A percentile compares a stretch with the other conserved stretches of the same genome.
phyloP scores from a whole-genome alignment of 2,888 invertebrate species.

The Embidobia sp. region DNA sequence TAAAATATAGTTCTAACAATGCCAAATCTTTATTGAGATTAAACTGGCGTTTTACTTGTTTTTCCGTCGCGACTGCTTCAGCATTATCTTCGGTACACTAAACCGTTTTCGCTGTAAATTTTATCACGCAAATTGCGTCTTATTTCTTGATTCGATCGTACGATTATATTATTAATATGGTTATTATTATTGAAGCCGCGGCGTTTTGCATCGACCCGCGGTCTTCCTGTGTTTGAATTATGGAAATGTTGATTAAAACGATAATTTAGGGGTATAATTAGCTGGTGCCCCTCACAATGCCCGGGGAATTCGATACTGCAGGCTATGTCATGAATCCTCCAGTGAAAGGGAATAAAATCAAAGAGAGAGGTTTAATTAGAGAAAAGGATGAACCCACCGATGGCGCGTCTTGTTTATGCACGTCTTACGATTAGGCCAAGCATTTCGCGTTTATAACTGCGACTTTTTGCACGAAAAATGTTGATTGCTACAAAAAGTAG shows the following conservation, averaged over 20 bases:
- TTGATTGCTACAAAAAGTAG: background rate
- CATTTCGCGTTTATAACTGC: background rate
- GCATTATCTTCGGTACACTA: slow-evolving; percentile 25
- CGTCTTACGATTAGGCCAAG: slow-evolving; percentile 14
- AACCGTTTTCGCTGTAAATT: too few species aligned
- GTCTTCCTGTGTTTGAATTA: slow-evolving; percentile 15
- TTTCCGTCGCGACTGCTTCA: too few species aligned
- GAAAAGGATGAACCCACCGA: slow-evolving; percentile 39
- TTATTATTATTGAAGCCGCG: background rate
- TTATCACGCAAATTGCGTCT: slow-evolving; percentile 10
- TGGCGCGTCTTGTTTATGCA: slow-evolving; percentile 35
- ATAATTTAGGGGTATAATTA: slow-evolving; percentile 42
- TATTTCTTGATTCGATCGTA: slow-evolving; percentile 16
- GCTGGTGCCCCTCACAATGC: slow-evolving; percentile 24
- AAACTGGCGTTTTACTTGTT: too few species aligned
- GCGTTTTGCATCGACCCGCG: too few species aligned
- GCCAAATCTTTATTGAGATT: too few species aligned
- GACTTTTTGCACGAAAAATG: background rate
- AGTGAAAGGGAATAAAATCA: slow-evolving; percentile 44
- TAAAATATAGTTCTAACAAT: too few species aligned
- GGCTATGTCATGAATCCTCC: slow-evolving; percentile 31
- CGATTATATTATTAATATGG: slow-evolving; percentile 3
- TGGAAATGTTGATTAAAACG: slow-evolving; percentile 44
- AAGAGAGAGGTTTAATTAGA: slow-evolving; percentile 57
- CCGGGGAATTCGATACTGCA: slow-evolving; percentile 38